Evolutionary conservation across 2,113 vertebrate genomes (phyloP).

Genomic region (Polyodon spathula): DNA sequence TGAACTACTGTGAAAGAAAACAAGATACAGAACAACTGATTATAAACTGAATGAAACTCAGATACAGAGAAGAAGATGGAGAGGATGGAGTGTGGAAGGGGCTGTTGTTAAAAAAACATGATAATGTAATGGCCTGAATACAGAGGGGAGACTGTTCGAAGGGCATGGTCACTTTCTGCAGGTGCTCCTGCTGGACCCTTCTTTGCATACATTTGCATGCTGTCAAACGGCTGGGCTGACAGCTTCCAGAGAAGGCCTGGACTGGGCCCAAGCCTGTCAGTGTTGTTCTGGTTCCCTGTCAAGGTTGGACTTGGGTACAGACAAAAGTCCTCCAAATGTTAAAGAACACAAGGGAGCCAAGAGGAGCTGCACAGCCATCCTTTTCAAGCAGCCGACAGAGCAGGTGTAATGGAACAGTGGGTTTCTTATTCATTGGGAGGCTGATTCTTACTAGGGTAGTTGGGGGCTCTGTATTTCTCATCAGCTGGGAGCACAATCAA

Average conservation of each 20-base stretch:
- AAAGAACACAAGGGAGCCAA: conserved; percentile 22
- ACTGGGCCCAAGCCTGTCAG: conserved; percentile 49
- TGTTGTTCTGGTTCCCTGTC: conserved; percentile 26
- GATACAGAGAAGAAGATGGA: no score
- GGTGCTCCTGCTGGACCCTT: conserved; percentile 50
- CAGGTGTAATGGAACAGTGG: not conserved
- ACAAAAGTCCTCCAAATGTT: conserved; percentile 42
- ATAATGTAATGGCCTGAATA: conserved; percentile 20
- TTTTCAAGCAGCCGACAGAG: not conserved
- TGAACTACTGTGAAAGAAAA: no score
- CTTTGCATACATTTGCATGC: conserved; percentile 70
- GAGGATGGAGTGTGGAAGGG: conserved; percentile 12
- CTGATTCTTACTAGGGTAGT: conserved; percentile 32
- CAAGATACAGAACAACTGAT: no score
- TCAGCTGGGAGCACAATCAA: conserved; percentile 55
- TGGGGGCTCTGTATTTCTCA: conserved; percentile 45
- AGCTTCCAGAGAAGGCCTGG: conserved; percentile 57
- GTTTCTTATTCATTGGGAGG: not conserved
- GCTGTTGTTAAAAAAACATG: conserved; percentile 12
- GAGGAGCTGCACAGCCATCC: not conserved
- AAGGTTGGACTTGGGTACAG: conserved; percentile 22
- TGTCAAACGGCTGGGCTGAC: conserved; percentile 59
- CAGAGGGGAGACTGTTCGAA: conserved; percentile 45
- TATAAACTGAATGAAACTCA: no score
- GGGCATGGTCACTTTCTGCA: conserved; percentile 32